Conservation (phyloP, 2,797 vertebrate genomes). For the Takifugu ocellatus region DNA sequence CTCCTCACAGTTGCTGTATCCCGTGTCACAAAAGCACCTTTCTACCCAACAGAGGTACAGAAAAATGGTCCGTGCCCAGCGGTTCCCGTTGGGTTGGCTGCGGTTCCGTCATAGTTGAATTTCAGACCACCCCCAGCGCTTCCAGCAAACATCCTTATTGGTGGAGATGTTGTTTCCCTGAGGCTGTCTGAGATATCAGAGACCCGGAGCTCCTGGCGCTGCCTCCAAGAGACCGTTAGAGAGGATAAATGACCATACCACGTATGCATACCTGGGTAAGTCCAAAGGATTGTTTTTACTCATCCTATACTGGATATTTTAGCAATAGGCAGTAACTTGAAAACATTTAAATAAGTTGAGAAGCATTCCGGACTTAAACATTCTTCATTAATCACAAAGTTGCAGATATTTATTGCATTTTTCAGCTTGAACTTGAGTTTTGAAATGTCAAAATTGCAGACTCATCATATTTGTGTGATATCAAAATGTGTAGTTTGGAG, state of each 20-base stretch:
- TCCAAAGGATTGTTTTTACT: slow-evolving; percentile 8
- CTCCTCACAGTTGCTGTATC: slow-evolving; percentile 69
- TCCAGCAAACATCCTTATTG: slow-evolving; percentile 54
- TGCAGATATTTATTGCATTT: background rate
- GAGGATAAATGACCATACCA: slow-evolving; percentile 64
- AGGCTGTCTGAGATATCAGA: slow-evolving; percentile 62
- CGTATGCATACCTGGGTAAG: slow-evolving; percentile 65
- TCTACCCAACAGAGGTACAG: slow-evolving; percentile 75
- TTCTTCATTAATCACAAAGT: background rate
- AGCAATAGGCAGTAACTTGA: background rate
- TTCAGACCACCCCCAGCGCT: slow-evolving; percentile 67
- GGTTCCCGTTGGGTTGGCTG: slow-evolving; percentile 67
- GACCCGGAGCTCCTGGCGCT: slow-evolving; percentile 49
- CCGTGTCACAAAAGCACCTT: slow-evolving; percentile 80
- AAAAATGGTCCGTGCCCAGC: slow-evolving; percentile 66
- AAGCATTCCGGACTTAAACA: background rate
- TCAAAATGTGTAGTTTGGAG: too few relatives aligned
- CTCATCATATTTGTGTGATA: too few relatives aligned
- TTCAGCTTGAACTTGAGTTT: background rate
- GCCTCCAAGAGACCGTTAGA: slow-evolving; percentile 46
- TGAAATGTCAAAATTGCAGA: too few relatives aligned
- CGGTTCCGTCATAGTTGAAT: slow-evolving; percentile 59
- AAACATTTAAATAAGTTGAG: slow-evolving; percentile 4
- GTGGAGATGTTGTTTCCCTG: slow-evolving; percentile 55
- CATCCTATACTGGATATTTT: slow-evolving; percentile 10